Conservation (phyloP, 2,113 vertebrate genomes). For the Strix uralensis region DNA sequence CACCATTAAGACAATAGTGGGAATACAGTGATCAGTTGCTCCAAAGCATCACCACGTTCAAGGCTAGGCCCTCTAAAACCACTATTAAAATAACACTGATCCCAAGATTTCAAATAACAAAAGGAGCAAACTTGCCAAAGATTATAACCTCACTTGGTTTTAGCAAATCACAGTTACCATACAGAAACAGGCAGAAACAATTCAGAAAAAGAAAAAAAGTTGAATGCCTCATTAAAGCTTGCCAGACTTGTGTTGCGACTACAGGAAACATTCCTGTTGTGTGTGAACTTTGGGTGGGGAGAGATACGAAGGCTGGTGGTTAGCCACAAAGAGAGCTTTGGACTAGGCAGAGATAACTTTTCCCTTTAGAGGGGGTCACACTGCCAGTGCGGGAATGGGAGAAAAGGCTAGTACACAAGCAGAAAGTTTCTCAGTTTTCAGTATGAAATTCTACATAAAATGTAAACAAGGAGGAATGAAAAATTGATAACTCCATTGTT, state of each 20-base stretch:
- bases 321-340: not conserved
- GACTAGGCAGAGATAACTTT: not conserved
- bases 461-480: not conserved
- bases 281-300: not conserved
- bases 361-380: not conserved
- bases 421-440: not conserved
- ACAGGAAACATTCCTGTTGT: not conserved
- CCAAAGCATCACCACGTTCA: not conserved
- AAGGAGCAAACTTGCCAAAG: not conserved
- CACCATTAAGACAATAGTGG: not conserved
- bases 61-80: not conserved
- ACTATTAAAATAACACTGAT: not conserved
- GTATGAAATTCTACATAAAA: not conserved
- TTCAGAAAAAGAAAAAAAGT: not conserved
- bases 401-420: not conserved
- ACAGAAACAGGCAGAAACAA: not conserved
- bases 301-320: not conserved
- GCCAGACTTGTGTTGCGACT: not conserved
- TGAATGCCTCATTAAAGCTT: not conserved
- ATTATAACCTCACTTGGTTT: not conserved
- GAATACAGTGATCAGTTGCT: not conserved
- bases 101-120: not conserved
- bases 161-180: not conserved
- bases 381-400: not conserved
- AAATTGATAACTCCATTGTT: not conserved